Evolutionary conservation across 2,888 invertebrate species (phyloP).

Genomic region (Perizoma flavofasciatum): DNA sequence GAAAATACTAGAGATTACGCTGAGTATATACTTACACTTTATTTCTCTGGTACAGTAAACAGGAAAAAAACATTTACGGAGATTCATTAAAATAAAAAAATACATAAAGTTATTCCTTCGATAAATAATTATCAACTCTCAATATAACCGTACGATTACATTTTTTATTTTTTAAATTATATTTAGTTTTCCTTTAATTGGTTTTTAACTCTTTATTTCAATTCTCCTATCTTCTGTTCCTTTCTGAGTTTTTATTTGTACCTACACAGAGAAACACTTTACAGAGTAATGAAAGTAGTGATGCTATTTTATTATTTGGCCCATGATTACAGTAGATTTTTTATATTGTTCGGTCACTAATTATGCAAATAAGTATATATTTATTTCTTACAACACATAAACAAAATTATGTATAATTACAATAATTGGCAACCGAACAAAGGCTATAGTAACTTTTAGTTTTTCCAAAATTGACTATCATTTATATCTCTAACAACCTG

Average conservation of each 20-base stretch:
- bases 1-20: constrained; percentile 61
- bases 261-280: constrained; percentile 84
- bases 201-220: constrained; percentile 58
- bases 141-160: constrained; percentile 54
- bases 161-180: constrained; percentile 45
- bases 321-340: constrained; percentile 70
- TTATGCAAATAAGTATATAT: constrained; percentile 34
- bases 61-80: constrained; percentile 54
- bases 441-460: constrained; percentile 56
- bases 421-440: constrained; percentile 72
- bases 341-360: constrained; percentile 71
- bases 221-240: constrained; percentile 77
- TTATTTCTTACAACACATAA: neutral
- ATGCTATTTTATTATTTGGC: constrained; percentile 76
- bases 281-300: constrained; percentile 73
- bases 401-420: constrained; percentile 11
- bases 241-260: constrained; percentile 66
- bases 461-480: constrained; percentile 61
- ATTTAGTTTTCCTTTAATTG: constrained; percentile 53
- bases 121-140: constrained; percentile 34
- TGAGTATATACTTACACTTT: constrained; percentile 59
- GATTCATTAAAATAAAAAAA: constrained; percentile 44
- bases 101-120: constrained; percentile 43
- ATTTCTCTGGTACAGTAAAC: constrained; percentile 64
- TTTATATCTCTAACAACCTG: constrained; percentile 59